These are phyloP conservation scores for Onychomys leucogaster DNA, from an alignment of 2,797 vertebrate genomes.

Conservation along the genomic window DNA sequence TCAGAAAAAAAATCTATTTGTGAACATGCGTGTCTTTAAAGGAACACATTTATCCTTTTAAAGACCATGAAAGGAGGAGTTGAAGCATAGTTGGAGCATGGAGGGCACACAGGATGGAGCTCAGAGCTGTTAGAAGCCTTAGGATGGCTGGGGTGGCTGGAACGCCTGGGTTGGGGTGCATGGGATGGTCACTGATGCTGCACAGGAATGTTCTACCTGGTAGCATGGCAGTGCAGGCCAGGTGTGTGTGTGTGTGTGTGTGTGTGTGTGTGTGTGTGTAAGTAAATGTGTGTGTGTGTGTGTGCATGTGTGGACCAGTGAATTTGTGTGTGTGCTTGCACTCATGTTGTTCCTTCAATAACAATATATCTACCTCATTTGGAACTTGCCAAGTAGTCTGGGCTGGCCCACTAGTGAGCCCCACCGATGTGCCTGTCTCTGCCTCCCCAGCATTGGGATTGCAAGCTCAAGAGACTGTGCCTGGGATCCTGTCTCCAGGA, in stretches of 20 bases:
- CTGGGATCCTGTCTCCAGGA: not conserved
- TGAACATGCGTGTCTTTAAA: not conserved
- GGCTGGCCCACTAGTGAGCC: not conserved
- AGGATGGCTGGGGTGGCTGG: accelerated
- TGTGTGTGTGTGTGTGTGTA: not conserved
- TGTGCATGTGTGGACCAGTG: not conserved
- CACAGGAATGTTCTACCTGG: not conserved
- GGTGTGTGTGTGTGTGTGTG: not conserved
- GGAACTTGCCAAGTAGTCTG: not conserved
- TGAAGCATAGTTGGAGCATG: not conserved
- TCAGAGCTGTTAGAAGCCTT: not conserved
- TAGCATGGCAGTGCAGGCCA: not conserved
- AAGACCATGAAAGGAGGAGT: not conserved
- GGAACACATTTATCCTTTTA: not conserved
- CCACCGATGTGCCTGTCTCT: not conserved
- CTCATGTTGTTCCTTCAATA: not conserved
- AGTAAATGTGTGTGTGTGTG: not conserved
- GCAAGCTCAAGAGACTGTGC: not conserved
- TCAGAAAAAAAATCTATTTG: not conserved
- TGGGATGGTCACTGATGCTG: not conserved
- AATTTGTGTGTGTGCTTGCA: not conserved
- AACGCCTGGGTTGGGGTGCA: accelerated
- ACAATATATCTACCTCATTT: not conserved
- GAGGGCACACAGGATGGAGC: accelerated
- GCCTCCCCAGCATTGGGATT: not conserved